Conservation (phyloP, 2,797 vertebrate genomes). For the Uromys caudimaculatus region DNA sequence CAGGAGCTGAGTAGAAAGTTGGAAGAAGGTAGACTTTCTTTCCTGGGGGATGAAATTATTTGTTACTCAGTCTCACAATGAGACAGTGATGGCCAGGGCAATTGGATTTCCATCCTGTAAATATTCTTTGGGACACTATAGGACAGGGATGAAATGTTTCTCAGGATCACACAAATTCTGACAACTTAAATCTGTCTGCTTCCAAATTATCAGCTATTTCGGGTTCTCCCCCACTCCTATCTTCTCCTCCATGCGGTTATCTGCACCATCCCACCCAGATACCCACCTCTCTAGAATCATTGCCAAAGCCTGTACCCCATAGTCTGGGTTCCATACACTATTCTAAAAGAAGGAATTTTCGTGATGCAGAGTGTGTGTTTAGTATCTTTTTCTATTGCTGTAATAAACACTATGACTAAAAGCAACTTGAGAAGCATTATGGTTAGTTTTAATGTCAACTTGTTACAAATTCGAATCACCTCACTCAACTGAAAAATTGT, state of each 20-base stretch:
- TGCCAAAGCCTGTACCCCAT: background rate
- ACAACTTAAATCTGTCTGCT: conserved; percentile 5
- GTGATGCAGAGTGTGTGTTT: background rate
- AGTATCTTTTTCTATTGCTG: background rate
- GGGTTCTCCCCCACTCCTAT: background rate
- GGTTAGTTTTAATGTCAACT: background rate
- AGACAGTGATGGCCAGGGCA: background rate
- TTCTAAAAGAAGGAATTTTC: background rate
- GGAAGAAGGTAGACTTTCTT: background rate
- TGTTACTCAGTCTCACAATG: background rate
- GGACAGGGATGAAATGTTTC: conserved; percentile 72
- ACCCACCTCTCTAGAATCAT: background rate
- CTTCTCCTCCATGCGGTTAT: background rate
- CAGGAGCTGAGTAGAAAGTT: background rate
- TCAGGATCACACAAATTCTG: conserved; percentile 60
- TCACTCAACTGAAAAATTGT: background rate
- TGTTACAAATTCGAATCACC: background rate
- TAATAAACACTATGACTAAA: background rate
- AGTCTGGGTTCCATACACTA: background rate
- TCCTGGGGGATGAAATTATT: background rate
- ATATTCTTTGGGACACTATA: background rate
- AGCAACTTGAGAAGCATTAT: background rate
- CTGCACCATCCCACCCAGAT: background rate
- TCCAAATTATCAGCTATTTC: background rate
- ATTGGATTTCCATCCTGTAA: background rate